Base-by-base conservation (phyloP, 2,888 invertebrate species). In the Galeopsomyia nigrocyanea region DNA sequence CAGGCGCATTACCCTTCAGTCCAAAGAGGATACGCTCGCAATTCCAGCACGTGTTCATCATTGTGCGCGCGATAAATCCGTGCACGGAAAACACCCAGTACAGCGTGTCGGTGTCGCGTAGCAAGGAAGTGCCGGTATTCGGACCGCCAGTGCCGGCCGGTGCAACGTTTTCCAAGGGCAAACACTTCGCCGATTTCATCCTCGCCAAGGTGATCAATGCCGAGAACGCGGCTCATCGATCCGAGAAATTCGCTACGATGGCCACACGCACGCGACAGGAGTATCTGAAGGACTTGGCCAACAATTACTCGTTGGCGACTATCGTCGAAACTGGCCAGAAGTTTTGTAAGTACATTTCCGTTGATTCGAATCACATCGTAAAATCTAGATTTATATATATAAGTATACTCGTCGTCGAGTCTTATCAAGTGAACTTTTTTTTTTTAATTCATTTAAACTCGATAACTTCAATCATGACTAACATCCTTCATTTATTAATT, bases 191-290 rank as follows among this genome's bases (percentile, higher is more conserved):
- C n/a, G 97, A 98, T 85, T 95, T 98, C 86, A 90, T 98, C 61
- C 88, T 98, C 81, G 95, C 97, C 70, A 98, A 98, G 92, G 94
- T 96, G 53, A 96, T 98, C 77, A 98, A 98, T 87, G 98, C 96
- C 26, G 98, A 98, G 86, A 97, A 97, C 87, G 97, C 98, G 14
- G 97, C 97, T 14, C 97, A 98, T 84, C 82, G 83, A 78, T 97
- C 97, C 57, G 96, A 97, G 82, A 98, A 98, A 88, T 98, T 98
- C 87, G 95, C 95, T 67, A 96, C 96, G 61, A 98, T 98, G 97
- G 97, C 98, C 14, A 96, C 95, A 13, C 90, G 98, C 80, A 98
- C 98, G 55, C 89, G 98, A 77, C 95, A 97, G 85, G 98, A 98
- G 88, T 97, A 97, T 87, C 90, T 98, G 80, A 97, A 97, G 87